phyloP scores from a whole-genome alignment of 2,113 vertebrate species.

The Periophthalmodon schlosseri region DNA sequence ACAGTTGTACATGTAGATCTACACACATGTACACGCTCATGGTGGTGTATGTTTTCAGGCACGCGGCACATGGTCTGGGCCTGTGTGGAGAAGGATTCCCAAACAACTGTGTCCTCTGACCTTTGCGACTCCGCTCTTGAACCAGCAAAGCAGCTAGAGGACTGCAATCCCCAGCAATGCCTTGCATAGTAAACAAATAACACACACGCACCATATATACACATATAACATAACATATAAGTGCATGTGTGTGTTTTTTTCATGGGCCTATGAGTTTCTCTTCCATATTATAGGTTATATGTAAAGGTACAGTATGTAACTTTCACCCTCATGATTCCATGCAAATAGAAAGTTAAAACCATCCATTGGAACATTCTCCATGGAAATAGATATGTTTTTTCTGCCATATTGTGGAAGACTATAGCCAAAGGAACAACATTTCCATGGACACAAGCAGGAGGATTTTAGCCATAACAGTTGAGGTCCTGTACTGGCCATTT shows the following conservation, averaged over 20 bases:
- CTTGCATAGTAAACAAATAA: slow-evolving; percentile 86
- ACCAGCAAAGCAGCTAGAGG: slow-evolving; percentile 81
- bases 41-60: slow-evolving; percentile 52
- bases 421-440: too few relatives aligned
- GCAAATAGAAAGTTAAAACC: too few relatives aligned
- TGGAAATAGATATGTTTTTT: too few relatives aligned
- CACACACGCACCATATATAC: slow-evolving; percentile 14
- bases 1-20: not conserved
- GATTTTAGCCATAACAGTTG: too few relatives aligned
- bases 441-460: too few relatives aligned
- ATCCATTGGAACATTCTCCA: too few relatives aligned
- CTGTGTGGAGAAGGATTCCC: slow-evolving; percentile 84
- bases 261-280: not conserved
- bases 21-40: slow-evolving; percentile 6
- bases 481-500: too few relatives aligned
- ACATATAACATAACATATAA: not conserved
- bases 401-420: too few relatives aligned
- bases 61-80: slow-evolving; percentile 74
- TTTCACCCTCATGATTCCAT: not conserved
- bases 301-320: too few relatives aligned
- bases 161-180: slow-evolving; percentile 86
- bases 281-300: not conserved
- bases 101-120: slow-evolving; percentile 77
- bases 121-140: slow-evolving; percentile 83
- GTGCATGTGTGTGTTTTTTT: too few relatives aligned